Evolutionary conservation across 2,888 invertebrate species (phyloP).

Genomic region (Sminthurinus aureus): DNA sequence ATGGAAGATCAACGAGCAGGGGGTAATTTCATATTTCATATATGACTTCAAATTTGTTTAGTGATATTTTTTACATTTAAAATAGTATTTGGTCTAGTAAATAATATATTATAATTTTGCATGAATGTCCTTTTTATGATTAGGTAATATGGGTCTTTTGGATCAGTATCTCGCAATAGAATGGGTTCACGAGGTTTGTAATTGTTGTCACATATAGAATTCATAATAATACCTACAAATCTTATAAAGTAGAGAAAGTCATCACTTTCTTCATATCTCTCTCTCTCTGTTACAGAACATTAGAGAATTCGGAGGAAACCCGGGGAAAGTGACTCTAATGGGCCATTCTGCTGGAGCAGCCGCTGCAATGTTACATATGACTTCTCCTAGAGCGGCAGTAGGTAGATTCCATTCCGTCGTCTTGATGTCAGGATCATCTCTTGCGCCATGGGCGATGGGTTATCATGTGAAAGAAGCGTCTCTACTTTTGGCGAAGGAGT

Average conservation of each 20-base stretch:
- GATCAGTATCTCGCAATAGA: constrained; percentile 82
- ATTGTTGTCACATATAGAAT: no score
- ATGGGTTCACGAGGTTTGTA: constrained; percentile 67
- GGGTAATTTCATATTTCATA: constrained; percentile 73
- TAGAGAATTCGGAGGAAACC: constrained; percentile 80
- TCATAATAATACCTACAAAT: no score
- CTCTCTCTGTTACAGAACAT: constrained; percentile 69
- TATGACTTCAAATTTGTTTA: no score
- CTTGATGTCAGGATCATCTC: constrained; percentile 71
- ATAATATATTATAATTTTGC: no score
- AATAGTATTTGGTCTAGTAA: no score
- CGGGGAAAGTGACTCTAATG: constrained; percentile 77
- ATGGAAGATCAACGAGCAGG: constrained; percentile 63
- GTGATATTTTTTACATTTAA: no score
- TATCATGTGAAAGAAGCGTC: constrained; percentile 58
- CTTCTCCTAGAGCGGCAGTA: constrained; percentile 70
- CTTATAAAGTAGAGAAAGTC: no score
- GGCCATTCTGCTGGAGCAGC: constrained; percentile 84
- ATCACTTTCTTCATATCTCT: neutral
- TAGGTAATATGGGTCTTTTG: constrained; percentile 75
- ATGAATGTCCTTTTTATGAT: no score
- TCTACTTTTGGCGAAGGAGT: constrained; percentile 55
- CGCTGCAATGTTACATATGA: constrained; percentile 73
- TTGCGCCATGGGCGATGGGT: constrained; percentile 64
- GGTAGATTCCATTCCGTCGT: constrained; percentile 76